Base-by-base conservation (phyloP, 2,797 vertebrate genomes). In the Aldrovandia affinis region DNA sequence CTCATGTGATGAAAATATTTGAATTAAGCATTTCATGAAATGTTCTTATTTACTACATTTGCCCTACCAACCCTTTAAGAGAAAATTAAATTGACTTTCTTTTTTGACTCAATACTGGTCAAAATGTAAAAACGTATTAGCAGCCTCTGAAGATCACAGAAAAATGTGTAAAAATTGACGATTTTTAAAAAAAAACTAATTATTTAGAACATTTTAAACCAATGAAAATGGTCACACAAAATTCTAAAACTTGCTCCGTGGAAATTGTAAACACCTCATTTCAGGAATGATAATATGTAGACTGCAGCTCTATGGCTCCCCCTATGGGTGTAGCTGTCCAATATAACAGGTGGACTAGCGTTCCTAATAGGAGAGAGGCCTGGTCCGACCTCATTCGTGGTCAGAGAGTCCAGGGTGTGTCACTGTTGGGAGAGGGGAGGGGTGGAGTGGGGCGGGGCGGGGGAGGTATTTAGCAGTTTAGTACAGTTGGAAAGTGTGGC, bases 401-500 rank as follows among this genome's bases (percentile, higher is more conserved):
- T 50, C 54, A n/a, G 39, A 28, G 79, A 88, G 65, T 84, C 79
- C 87, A 0, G 68, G 50, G 36, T 10, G 80, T 85, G 73, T 83
- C 63, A 83, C 0, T 0, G 3, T 28, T 1, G 6, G 15, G 14
- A 83, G 0, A 65, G 88, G 81, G 85, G 73, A 2, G 83, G 10
- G 42, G 47, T 9, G 50, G 22, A 0, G 47, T 50, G 47, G 88
- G 80, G 84, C 57, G 0, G 82, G 0, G 54, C 65, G 57, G 36
- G 28, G 0, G 54, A 79, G 57, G 83, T 61, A 78, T 83, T 83
- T 52, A 79, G 59, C 83, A 50, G 75, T 50, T 0, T 54, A 78
- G 63, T 75, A 78, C 83, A 78, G 81, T 85, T 82, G 89, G 0
- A 91, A 87, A 88, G 88, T 89, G 81, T 68, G 73, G 54, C 36